These are phyloP conservation scores for Tryphoninae sp. DNA, from an alignment of 2,888 invertebrate species.

Conservation along the genomic window DNA sequence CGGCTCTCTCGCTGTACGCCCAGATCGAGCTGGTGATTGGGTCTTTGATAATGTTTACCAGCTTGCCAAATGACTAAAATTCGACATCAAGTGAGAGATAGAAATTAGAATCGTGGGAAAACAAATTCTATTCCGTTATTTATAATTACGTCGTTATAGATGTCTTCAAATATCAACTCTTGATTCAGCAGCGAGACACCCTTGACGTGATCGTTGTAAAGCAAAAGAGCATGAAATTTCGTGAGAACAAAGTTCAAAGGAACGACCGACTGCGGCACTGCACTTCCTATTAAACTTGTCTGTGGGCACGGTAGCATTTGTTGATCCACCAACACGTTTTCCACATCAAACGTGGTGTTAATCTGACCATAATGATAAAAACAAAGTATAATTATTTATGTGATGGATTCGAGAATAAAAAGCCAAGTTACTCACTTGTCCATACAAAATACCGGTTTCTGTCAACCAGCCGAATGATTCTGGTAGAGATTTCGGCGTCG, in stretches of 20 bases:
- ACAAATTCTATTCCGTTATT: neutral
- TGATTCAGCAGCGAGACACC: slow-evolving; percentile 93
- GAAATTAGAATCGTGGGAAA: slow-evolving; percentile 10
- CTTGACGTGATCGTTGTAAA: slow-evolving; percentile 92
- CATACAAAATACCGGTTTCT: slow-evolving; percentile 91
- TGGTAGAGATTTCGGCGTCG: slow-evolving; percentile 86
- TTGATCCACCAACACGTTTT: slow-evolving; percentile 78
- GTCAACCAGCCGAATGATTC: slow-evolving; percentile 94
- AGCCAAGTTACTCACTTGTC: slow-evolving; percentile 83
- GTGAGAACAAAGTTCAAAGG: slow-evolving; percentile 92
- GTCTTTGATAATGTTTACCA: slow-evolving; percentile 92
- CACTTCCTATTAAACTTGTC: slow-evolving; percentile 75
- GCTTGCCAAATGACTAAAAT: slow-evolving; percentile 86
- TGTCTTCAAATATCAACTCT: slow-evolving; percentile 93
- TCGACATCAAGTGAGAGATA: neutral
- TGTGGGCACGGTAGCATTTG: slow-evolving; percentile 77
- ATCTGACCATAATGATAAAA: slow-evolving; percentile 70
- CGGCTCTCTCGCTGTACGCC: slow-evolving; percentile 91
- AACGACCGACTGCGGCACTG: slow-evolving; percentile 74
- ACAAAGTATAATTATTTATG: slow-evolving; percentile 19
- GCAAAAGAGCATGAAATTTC: slow-evolving; percentile 93
- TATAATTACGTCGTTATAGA: slow-evolving; percentile 85
- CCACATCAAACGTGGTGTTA: slow-evolving; percentile 75
- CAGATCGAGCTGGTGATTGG: slow-evolving; percentile 90
- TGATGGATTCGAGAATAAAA: slow-evolving; percentile 69